Base-by-base conservation (phyloP, 2,113 vertebrate species). In the Synchiropus splendidus region DNA sequence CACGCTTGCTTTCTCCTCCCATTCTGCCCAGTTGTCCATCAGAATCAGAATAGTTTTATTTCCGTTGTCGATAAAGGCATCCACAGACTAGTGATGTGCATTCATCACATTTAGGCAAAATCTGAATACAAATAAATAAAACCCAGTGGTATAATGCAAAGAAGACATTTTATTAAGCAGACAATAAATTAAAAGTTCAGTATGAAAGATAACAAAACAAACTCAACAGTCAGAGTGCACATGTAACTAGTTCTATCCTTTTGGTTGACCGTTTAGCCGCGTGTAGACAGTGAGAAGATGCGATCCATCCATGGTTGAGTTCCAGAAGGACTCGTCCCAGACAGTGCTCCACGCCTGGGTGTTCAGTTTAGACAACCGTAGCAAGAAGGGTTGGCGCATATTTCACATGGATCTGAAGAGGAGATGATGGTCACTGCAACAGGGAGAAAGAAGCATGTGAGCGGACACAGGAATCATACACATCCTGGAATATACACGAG, bases 311-410 rank as follows among this genome's bases (percentile, higher is more conserved):
- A n/a, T n/a, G n/a, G n/a, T n/a, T n/a, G n/a, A n/a, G 21, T 4
- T 27, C 21, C 21, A 27, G 21, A 27, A 27, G 21, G 8, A 27
- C 21, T 27, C 8, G 4, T 27, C 21, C 21, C 21, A 27, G 21
- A 27, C 21, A 5, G 21, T n/a, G 21, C 21, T 27, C 31, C n/a
- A 40, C n/a, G 41, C n/a, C n/a, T 40, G 36, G 48, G 21, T 12
- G 2, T 48, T 78, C 48, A 79, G 6, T 11, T 11, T 48, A 59
- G 53, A 77, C 88, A 88, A 6, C 88, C 86, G 0, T 45, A 72
- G 44, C 88, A 90, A 51, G 88, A 81, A 0, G 84, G 77, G 10
- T 81, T 84, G 46, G 76, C 83, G 42, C 87, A 90, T 61, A 90
- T 84, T 44, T 89, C 87, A 59, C 87, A 90, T 0, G 45, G 46